These are phyloP conservation scores for Lypha dubia DNA, from an alignment of 2,888 invertebrate species.

Conservation along the genomic window DNA sequence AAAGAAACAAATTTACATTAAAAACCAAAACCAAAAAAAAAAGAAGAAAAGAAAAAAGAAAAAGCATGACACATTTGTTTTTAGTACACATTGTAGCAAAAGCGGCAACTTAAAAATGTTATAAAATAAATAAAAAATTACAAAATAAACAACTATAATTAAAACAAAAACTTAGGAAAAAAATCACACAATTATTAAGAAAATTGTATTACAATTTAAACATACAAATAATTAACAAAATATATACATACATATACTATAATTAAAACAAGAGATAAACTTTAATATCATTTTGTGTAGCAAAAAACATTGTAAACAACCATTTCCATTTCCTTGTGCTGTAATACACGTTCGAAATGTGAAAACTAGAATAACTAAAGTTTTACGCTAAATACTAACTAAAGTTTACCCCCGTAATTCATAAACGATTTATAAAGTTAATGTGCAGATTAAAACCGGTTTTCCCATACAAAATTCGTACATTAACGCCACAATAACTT, in stretches of 20 bases:
- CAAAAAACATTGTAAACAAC: constrained; percentile 31
- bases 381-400: no score
- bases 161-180: constrained; percentile 64
- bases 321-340: constrained; percentile 40
- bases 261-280: constrained; percentile 39
- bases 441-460: no score
- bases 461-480: no score
- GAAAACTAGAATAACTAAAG: background rate
- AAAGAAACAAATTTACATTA: constrained; percentile 25
- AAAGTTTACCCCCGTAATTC: no score
- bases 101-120: constrained; percentile 73
- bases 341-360: constrained; percentile 34
- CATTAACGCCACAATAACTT: no score
- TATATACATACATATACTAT: constrained; percentile 62
- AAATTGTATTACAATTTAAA: constrained; percentile 70
- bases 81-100: constrained; percentile 73
- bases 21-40: no score
- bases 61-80: constrained; percentile 72
- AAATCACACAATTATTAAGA: constrained; percentile 69
- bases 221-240: constrained; percentile 54
- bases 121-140: constrained; percentile 41
- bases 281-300: constrained; percentile 47
- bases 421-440: no score
- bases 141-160: constrained; percentile 25
- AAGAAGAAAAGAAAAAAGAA: no score